Evolutionary conservation across 92 coral and sea anemone species (phyloP), one percentile per base, ranked within the genome.

Genomic region (Epizoanthus stellaris): DNA sequence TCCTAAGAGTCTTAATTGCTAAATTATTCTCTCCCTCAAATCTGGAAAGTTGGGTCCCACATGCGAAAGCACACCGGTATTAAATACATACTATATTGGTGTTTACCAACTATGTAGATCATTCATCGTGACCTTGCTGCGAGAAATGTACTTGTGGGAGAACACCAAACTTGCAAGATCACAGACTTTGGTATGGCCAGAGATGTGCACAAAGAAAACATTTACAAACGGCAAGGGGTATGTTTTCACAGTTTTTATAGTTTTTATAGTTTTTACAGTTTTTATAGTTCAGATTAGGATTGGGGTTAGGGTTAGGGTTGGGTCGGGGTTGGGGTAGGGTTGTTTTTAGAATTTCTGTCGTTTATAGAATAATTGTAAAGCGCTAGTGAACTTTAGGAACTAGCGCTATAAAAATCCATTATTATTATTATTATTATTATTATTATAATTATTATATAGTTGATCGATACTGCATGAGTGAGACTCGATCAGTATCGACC

Each of bases 171-270:
- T 34, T 91, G 94, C 81, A 91, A 91, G 71, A 80, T 91, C 36
- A 91, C 94, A 85, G 94, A 91, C 80, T 91, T 91, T 57, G 94
- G 94, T 62, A 89, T 91, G 94, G 92, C 94, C 3, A 62, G 94
- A 13, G 90, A 91, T 65, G 25, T 91, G 6, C 83, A 89, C 62
- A 76, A 77, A 3, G 67, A 74, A 64, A 87, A 82, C 57, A 68
- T 88, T 69, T 91, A 91, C 75, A 85, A 87, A 39, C 61, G 67
- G 40, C 80, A 52, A 11, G 91, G 86, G 86, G 94, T 91, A 69
- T 68, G 91, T 14, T 49, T 30, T 49, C 6, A 54, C 7, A 6
- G 10, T 16, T 23, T 52, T 12, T 4, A 45, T 30, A 1, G 36
- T 16, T 23, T 52, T 12, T 4, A 45, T 30, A 1, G 36, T 8